These are phyloP conservation scores for Theristus sp. DNA, from an alignment of 2,888 invertebrate genomes.

Conservation along the genomic window DNA sequence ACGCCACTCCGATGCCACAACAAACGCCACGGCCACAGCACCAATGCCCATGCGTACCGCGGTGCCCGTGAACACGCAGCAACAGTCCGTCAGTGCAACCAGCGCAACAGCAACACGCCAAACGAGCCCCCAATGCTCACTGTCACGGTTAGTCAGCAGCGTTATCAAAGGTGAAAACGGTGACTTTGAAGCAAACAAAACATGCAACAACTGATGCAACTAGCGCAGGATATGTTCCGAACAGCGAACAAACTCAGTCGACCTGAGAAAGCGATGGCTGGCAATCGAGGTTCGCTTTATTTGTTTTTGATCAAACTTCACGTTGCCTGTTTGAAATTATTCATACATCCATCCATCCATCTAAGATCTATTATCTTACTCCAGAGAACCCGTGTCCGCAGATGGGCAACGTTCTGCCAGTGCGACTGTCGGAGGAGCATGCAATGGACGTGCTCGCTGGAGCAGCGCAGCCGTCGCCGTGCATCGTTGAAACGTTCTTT, in stretches of 20 bases:
- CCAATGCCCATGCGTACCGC: no score
- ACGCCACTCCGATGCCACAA: no score
- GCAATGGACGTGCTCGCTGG: conserved; percentile 71
- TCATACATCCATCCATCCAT: conserved; percentile 2
- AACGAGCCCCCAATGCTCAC: no score
- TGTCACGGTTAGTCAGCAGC: no score
- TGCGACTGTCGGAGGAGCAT: conserved; percentile 74
- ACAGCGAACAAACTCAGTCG: conserved; percentile 85
- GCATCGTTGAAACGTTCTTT: conserved; percentile 78
- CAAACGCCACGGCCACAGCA: no score
- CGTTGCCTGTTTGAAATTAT: conserved; percentile 5
- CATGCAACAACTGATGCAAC: conserved; percentile 84
- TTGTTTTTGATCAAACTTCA: conserved; percentile 3
- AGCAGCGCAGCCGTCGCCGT: conserved; percentile 60
- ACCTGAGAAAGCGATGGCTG: conserved; percentile 95
- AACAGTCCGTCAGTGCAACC: no score
- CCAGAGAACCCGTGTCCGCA: conserved; percentile 90
- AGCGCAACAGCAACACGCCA: neutral
- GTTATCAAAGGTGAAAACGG: no score
- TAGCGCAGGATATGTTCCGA: conserved; percentile 91
- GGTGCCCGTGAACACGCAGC: no score
- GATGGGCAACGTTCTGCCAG: conserved; percentile 82
- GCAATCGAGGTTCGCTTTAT: conserved; percentile 53
- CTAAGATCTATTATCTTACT: neutral
- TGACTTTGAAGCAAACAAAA: no score